A percentile compares a stretch with the other conserved stretches of the same genome.
Conservation (phyloP, 2,797 vertebrate species). For the Rhadinocentrus ornatus region DNA sequence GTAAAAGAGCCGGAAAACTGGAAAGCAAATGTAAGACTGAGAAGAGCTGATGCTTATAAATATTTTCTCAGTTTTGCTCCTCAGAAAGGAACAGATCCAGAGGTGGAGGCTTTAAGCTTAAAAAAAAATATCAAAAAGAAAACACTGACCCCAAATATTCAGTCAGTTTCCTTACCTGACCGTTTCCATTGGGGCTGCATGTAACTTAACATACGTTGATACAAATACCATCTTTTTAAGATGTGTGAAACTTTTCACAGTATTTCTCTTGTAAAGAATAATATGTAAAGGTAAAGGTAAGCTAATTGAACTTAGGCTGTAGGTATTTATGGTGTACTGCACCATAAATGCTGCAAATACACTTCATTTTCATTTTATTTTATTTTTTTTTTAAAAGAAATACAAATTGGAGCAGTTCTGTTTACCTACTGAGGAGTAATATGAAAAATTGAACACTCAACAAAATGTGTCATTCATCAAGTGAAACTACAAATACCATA, state of each 20-base stretch:
- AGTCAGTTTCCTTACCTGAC: not conserved
- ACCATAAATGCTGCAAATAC: not conserved
- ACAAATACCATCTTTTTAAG: conserved; percentile 13
- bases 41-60: not conserved
- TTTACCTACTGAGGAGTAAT: not conserved
- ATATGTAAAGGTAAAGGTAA: not conserved
- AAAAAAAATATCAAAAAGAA: not conserved
- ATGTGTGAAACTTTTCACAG: conserved; percentile 8
- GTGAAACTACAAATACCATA: not conserved
- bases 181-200: not conserved
- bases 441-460: not conserved
- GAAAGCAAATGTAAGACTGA: not conserved
- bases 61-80: not conserved
- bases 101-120: not conserved
- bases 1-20: not conserved
- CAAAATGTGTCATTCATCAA: not conserved
- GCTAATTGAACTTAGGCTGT: not conserved
- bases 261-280: not conserved
- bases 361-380: not conserved
- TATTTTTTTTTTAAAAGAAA: not conserved
- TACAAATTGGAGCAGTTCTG: not conserved
- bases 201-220: not conserved
- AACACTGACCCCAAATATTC: conserved; percentile 9
- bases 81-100: not conserved
- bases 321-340: not conserved